Evolutionary conservation across 2,113 vertebrate species (phyloP).

Genomic region (Falco punctatus): DNA sequence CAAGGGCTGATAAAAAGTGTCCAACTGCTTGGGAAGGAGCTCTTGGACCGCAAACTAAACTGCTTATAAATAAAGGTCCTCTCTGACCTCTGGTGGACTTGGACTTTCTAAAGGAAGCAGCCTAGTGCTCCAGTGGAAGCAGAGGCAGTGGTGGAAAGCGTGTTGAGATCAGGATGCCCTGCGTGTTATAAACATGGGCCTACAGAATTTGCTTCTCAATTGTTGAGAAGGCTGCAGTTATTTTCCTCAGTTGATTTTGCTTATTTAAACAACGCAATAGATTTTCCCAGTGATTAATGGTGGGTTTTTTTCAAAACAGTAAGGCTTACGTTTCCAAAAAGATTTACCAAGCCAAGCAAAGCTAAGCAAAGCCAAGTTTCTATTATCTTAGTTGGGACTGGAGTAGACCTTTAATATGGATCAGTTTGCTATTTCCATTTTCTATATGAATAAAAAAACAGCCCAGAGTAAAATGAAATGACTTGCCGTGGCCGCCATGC

Average conservation of each 20-base stretch:
- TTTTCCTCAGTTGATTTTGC: background rate
- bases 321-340: background rate
- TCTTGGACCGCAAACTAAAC: background rate
- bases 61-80: background rate
- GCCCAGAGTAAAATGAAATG: background rate
- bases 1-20: background rate
- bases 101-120: background rate
- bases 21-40: background rate
- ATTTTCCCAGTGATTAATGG: background rate
- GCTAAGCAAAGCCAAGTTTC: background rate
- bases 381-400: background rate
- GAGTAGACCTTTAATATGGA: background rate
- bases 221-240: background rate
- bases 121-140: background rate
- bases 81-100: background rate
- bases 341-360: background rate
- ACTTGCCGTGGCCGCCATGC: background rate
- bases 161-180: background rate
- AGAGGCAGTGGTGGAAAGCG: background rate
- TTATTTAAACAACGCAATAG: background rate
- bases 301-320: conserved; percentile 12
- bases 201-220: background rate
- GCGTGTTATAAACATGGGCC: background rate
- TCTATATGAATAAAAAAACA: background rate
- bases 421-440: conserved; percentile 13